These are phyloP conservation scores for Bilobella aurantiaca DNA, from an alignment of 1,140 invertebrate species.

Conservation along the genomic window DNA sequence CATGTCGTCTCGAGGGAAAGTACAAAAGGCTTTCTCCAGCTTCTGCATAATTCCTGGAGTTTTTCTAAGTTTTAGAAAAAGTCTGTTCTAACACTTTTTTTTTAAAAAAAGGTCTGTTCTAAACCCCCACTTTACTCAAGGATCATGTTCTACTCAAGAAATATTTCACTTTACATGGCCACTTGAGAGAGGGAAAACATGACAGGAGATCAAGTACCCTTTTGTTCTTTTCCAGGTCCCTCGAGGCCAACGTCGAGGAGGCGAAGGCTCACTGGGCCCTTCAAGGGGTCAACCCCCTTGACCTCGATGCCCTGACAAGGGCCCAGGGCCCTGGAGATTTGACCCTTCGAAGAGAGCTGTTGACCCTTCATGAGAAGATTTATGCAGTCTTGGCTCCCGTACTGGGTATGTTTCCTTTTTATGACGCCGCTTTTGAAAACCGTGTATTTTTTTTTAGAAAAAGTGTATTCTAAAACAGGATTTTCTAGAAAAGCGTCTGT, in stretches of 20 bases:
- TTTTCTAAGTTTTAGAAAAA: too few species aligned
- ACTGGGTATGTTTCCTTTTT: constrained; percentile 5
- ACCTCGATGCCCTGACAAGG: constrained; percentile 22
- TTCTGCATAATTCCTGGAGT: background rate
- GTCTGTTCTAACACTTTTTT: too few species aligned
- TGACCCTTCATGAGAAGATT: constrained; percentile 25
- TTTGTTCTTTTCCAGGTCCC: background rate
- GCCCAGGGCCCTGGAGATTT: constrained; percentile 16
- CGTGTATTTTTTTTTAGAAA: too few species aligned
- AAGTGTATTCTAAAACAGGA: too few species aligned
- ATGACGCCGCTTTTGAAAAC: too few species aligned
- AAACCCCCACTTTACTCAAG: too few species aligned
- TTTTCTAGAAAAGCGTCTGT: too few species aligned
- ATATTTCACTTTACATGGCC: background rate
- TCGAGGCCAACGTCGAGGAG: too few species aligned
- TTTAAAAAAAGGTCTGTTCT: too few species aligned
- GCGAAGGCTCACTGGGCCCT: too few species aligned
- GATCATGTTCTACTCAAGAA: too few species aligned
- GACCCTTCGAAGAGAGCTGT: constrained; percentile 14
- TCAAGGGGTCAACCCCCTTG: constrained; percentile 21
- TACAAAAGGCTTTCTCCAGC: background rate
- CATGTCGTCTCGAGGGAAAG: background rate
- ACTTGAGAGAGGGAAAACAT: background rate
- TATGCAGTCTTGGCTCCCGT: constrained; percentile 17
- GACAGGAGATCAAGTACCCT: background rate